Conservation (phyloP, 2,888 invertebrate species). For the Drosophila buzzatii region DNA sequence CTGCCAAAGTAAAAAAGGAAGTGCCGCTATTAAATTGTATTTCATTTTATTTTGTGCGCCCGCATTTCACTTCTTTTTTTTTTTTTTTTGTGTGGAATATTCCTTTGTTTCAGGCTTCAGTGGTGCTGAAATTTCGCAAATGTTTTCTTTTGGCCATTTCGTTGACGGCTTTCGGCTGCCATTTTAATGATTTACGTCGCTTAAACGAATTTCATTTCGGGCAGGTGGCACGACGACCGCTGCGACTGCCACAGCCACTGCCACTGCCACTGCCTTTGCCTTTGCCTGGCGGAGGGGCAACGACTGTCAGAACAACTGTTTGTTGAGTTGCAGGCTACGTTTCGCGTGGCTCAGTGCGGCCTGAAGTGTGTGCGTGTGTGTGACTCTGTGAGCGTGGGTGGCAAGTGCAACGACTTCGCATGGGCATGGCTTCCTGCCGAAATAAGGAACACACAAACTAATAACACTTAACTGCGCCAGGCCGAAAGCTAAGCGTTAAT, state of each 20-base stretch:
- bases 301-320: conserved; percentile 57
- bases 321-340: conserved; percentile 40
- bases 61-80: conserved; percentile 26
- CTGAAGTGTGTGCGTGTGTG: conserved; percentile 24
- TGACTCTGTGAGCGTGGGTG: conserved; percentile 28
- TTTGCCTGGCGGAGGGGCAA: too few species aligned
- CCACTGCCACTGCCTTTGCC: background rate
- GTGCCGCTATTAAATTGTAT: conserved; percentile 76
- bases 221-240: conserved; percentile 38
- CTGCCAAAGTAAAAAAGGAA: conserved; percentile 54
- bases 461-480: conserved; percentile 69
- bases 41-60: conserved; percentile 52
- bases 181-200: conserved; percentile 75
- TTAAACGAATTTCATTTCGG: conserved; percentile 59
- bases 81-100: conserved; percentile 24
- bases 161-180: conserved; percentile 57
- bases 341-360: conserved; percentile 13
- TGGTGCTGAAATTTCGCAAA: conserved; percentile 77
- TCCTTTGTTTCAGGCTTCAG: conserved; percentile 69
- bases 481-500: conserved; percentile 75
- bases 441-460: conserved; percentile 57
- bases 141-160: conserved; percentile 72
- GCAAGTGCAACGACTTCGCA: conserved; percentile 58
- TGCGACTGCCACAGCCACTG: conserved; percentile 6
- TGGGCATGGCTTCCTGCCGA: conserved; percentile 47